These are phyloP conservation scores for Datnioides undecimradiatus DNA, from an alignment of 2,113 vertebrate species.

Conservation along the genomic window DNA sequence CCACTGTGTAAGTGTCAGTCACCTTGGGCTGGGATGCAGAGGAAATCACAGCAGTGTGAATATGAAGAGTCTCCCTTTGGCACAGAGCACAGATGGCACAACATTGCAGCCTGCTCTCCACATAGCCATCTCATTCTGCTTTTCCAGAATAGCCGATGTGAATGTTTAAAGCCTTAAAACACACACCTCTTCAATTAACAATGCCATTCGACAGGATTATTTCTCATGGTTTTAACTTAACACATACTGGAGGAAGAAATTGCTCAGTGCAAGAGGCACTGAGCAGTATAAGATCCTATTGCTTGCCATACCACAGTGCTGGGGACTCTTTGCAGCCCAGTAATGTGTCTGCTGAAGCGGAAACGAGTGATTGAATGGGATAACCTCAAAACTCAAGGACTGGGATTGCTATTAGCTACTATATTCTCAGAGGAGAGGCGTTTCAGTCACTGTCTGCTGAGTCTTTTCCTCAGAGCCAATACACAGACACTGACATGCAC, in stretches of 20 bases:
- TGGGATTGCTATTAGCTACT: slow-evolving; percentile 70
- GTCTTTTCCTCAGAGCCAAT: slow-evolving; percentile 61
- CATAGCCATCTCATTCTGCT: slow-evolving; percentile 27
- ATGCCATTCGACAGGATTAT: neutral
- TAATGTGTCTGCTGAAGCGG: slow-evolving; percentile 65
- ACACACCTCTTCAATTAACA: slow-evolving; percentile 22
- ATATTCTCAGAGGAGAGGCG: slow-evolving; percentile 60
- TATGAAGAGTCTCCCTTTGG: slow-evolving; percentile 63
- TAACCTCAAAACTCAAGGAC: slow-evolving; percentile 77
- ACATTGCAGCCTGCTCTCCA: slow-evolving; percentile 28
- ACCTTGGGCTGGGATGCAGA: slow-evolving; percentile 68
- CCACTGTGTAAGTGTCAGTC: slow-evolving; percentile 77
- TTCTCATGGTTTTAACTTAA: slow-evolving; percentile 28
- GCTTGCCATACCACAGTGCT: slow-evolving; percentile 17
- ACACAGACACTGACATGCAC: slow-evolving; percentile 51
- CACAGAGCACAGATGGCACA: slow-evolving; percentile 68
- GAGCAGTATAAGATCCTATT: slow-evolving; percentile 17
- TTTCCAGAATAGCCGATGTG: slow-evolving; percentile 27
- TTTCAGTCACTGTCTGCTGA: slow-evolving; percentile 69
- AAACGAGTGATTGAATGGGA: slow-evolving; percentile 75
- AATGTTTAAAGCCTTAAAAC: slow-evolving; percentile 31
- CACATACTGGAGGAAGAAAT: slow-evolving; percentile 14
- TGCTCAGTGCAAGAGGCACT: slow-evolving; percentile 5
- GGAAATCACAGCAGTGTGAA: slow-evolving; percentile 75
- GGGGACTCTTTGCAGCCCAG: slow-evolving; percentile 45